Evolutionary conservation across 2,888 invertebrate genomes (phyloP).

Genomic region (Eupeodes latifasciatus): DNA sequence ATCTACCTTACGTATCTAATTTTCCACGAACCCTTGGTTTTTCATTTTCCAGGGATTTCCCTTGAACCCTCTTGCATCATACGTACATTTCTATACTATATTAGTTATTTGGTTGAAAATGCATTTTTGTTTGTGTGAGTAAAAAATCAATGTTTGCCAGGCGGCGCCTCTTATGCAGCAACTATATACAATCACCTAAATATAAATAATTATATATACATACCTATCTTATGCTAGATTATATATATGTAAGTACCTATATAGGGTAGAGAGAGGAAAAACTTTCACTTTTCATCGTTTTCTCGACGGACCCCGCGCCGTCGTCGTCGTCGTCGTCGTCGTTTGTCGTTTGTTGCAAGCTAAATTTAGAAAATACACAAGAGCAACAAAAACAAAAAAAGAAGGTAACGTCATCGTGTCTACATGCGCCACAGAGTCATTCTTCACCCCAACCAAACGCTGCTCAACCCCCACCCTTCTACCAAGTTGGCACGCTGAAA

Average conservation of each 20-base stretch:
- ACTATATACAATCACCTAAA: slow-evolving; percentile 55
- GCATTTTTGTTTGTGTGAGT: slow-evolving; percentile 69
- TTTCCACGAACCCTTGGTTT: slow-evolving; percentile 7
- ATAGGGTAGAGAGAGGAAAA: not conserved
- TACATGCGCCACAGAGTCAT: slow-evolving; percentile 73
- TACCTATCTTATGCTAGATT: not conserved
- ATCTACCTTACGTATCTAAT: slow-evolving; percentile 8
- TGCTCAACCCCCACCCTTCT: not conserved
- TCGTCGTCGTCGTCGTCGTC: slow-evolving; percentile 45
- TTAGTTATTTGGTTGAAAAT: slow-evolving; percentile 43
- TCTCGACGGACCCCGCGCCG: slow-evolving; percentile 27
- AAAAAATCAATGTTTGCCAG: slow-evolving; percentile 72
- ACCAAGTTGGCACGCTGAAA: slow-evolving; percentile 20
- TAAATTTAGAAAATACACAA: slow-evolving; percentile 72
- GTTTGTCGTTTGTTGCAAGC: slow-evolving; percentile 59
- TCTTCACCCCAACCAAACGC: slow-evolving; percentile 33
- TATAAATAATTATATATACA: slow-evolving; percentile 28
- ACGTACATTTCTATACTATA: not conserved
- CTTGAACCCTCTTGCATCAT: slow-evolving; percentile 19
- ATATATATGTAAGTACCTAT: too few relatives aligned
- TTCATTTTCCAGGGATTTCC: slow-evolving; percentile 35
- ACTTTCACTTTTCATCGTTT: slow-evolving; percentile 67
- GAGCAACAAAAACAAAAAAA: slow-evolving; percentile 1
- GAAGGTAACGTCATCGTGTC: slow-evolving; percentile 74
- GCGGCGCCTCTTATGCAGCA: slow-evolving; percentile 74